Percentiles rank a stretch among this genome's conserved stretches.
These are phyloP conservation scores for Ovibos moschatus DNA, from an alignment of 2,113 vertebrate species.

Conservation along the genomic window DNA sequence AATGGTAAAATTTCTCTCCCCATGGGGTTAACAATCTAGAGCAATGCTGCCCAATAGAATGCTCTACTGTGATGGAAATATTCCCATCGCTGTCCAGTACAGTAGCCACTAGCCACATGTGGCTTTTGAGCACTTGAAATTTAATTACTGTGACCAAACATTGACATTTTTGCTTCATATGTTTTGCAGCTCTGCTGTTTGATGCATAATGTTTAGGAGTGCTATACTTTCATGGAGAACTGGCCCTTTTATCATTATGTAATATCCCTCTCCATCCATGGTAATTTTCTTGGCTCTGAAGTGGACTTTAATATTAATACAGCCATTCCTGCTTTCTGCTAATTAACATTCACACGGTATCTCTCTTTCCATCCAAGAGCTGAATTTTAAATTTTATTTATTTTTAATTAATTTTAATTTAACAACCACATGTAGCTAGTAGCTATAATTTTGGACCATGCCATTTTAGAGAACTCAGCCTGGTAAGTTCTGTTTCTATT, in stretches of 20 bases:
- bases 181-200: neutral
- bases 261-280: neutral
- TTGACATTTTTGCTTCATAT: neutral
- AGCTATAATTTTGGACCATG: neutral
- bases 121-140: neutral
- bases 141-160: neutral
- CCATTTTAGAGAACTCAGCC: neutral
- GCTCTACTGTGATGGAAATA: neutral
- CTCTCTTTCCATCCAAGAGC: neutral
- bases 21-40: neutral
- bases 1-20: neutral
- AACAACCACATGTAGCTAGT: neutral
- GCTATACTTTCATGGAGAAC: neutral
- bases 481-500: neutral
- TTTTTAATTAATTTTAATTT: slow-evolving; percentile 50
- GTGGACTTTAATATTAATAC: neutral
- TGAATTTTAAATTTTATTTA: slow-evolving; percentile 26
- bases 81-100: too few relatives aligned
- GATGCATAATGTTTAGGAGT: neutral
- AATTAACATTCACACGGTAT: neutral
- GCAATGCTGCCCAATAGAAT: neutral
- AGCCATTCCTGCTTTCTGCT: neutral
- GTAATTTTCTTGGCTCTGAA: neutral
- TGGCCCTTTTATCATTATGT: neutral
- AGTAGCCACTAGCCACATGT: neutral